Base-by-base conservation (phyloP, 1,140 invertebrate species). In the Lepidurus arcticus region DNA sequence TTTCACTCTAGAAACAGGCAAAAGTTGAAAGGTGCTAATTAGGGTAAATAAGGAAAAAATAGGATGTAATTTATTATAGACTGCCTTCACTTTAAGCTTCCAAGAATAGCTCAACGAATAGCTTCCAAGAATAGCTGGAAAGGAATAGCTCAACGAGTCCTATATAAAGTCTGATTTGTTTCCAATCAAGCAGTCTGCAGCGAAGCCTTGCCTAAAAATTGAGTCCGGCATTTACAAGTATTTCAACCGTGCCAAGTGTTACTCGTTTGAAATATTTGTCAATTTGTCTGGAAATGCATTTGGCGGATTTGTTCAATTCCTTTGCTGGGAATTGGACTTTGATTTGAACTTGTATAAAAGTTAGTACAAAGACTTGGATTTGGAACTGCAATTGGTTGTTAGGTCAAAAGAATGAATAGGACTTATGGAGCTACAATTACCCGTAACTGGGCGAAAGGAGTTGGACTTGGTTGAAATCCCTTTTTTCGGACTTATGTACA, bases 31-130 rank as follows among this genome's bases (percentile, higher is more conserved):
- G 9, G 45, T 11, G 45, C 45, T 47, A 11, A 47, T 47, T 47
- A 47, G 45, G 45, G 45, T 47, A 2, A 47, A 47, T 47, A 47
- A 1, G 45, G 26, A 47, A 16, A 47, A 47, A 47, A 47, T 47
- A 47, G 9, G 45, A 47, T 47, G 45, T 16, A 47, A 9, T 2
- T 47, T 47, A 47, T 47, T 47, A 47, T 47, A 16, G 45, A 47
- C 45, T 47, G 45, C 45, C 45, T 47, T 47, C 45, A 47, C 9
- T 1, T 47, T 47, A 47, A 47, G 47, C 13, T 65, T 65, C 47
- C 13, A 65, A 65, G 47, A 65, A 65, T 13, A 65, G 47, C 47
- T 65, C n/a, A n/a, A n/a, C n/a, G n/a, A n/a, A n/a, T n/a, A 47
- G 47, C 13, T 65, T 65, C 47, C 13, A 65, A 65, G 47, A 65